A percentile compares a stretch with the other conserved stretches of the same genome.
phyloP scores from a whole-genome alignment of 2,888 invertebrate species.

The Leptinotarsa haldemani region DNA sequence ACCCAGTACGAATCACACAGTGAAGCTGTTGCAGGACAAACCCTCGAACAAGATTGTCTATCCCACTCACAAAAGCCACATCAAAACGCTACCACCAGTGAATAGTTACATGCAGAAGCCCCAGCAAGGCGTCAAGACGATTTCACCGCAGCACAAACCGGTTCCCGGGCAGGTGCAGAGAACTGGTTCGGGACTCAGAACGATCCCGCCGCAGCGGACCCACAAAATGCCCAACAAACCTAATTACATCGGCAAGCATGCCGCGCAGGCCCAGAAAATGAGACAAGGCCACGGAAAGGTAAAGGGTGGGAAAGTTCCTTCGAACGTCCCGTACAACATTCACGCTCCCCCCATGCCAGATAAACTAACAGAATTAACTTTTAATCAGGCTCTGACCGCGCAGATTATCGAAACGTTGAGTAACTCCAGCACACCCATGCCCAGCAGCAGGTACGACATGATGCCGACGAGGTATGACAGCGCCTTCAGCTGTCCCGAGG shows the following conservation, averaged over 20 bases:
- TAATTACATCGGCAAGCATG: constrained; percentile 66
- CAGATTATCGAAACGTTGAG: constrained; percentile 73
- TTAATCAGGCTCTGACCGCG: constrained; percentile 73
- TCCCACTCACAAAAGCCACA: constrained; percentile 61
- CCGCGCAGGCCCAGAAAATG: constrained; percentile 64
- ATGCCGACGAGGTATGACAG: constrained; percentile 64
- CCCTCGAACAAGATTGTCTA: constrained; percentile 54
- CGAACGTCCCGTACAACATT: constrained; percentile 36
- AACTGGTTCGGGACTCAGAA: constrained; percentile 61
- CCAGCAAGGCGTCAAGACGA: constrained; percentile 60
- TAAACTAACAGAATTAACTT: constrained; percentile 66
- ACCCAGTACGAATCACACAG: constrained; percentile 43
- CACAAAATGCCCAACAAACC: constrained; percentile 61
- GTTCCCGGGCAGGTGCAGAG: constrained; percentile 57
- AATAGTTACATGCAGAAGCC: constrained; percentile 54
- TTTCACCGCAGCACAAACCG: constrained; percentile 59
- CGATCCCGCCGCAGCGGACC: constrained; percentile 63
- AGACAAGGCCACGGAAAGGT: constrained; percentile 45
- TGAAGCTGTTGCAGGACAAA: constrained; percentile 51
- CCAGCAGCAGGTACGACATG: constrained; percentile 68
- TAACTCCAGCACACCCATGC: constrained; percentile 62
- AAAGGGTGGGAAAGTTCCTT: constrained; percentile 38
- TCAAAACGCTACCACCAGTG: constrained; percentile 59
- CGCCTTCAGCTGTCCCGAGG: constrained; percentile 53
- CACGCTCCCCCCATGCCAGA: constrained; percentile 45